These are phyloP conservation scores for Chiloscyllium plagiosum DNA, from an alignment of 2,113 vertebrate species.

Conservation along the genomic window DNA sequence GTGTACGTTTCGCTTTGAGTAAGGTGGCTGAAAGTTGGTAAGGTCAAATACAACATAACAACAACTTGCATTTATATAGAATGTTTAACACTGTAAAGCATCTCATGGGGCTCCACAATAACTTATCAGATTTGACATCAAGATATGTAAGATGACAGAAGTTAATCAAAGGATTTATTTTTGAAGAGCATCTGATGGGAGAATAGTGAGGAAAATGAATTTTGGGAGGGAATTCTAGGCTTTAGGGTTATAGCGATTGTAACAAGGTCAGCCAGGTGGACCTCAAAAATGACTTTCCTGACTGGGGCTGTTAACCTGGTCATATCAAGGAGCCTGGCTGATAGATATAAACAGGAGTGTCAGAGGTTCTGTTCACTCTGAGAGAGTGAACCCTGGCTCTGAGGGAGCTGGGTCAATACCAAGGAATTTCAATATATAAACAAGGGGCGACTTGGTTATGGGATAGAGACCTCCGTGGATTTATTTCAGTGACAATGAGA, in stretches of 20 bases:
- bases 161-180: not conserved
- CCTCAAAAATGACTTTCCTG: no score
- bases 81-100: not conserved
- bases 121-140: not conserved
- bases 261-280: no score
- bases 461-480: no score
- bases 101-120: not conserved
- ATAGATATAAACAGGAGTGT: no score
- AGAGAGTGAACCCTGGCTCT: no score
- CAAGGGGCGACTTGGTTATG: no score
- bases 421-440: no score
- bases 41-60: not conserved
- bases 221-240: not conserved
- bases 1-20: constrained; percentile 53
- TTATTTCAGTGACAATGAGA: no score
- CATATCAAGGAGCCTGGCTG: no score
- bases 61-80: not conserved
- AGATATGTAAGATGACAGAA: not conserved
- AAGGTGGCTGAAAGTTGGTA: not conserved
- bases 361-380: no score
- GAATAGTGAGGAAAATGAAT: not conserved
- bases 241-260: not conserved
- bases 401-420: no score
- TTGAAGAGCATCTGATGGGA: not conserved
- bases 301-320: no score